These are phyloP conservation scores for Excalfactoria chinensis DNA, from an alignment of 2,113 vertebrate genomes.

Conservation along the genomic window DNA sequence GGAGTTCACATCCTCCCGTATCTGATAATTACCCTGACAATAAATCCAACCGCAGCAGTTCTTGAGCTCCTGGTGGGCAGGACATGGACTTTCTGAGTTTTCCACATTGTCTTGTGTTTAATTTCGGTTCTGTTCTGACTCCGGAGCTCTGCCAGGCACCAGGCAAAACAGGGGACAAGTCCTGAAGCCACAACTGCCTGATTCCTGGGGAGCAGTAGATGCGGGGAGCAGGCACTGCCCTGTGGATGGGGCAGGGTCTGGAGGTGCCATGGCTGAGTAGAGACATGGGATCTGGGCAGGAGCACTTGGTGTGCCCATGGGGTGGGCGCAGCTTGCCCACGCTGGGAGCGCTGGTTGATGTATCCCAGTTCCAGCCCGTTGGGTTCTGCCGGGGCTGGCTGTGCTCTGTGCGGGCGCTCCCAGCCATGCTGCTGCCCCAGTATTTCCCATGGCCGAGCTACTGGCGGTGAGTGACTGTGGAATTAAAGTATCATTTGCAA, in stretches of 20 bases:
- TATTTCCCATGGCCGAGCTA: conserved; percentile 43
- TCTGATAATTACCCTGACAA: background rate
- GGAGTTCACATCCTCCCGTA: background rate
- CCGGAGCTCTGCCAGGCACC: rapidly evolving
- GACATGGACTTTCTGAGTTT: background rate
- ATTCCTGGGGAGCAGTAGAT: background rate
- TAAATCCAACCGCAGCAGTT: background rate
- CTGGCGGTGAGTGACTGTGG: conserved; percentile 42
- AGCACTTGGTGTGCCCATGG: background rate
- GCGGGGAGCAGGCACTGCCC: rapidly evolving
- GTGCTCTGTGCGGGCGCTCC: background rate
- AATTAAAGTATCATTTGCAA: conserved; percentile 56
- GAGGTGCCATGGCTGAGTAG: background rate
- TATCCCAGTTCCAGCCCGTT: background rate
- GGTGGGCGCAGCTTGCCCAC: rapidly evolving
- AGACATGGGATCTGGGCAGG: background rate
- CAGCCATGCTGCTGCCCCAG: background rate
- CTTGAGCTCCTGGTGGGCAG: background rate
- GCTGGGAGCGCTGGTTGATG: background rate
- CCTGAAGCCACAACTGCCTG: background rate
- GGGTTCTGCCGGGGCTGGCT: background rate
- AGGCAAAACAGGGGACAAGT: background rate
- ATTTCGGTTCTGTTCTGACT: background rate
- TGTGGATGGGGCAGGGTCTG: background rate
- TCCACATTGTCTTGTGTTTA: rapidly evolving